phyloP scores from a whole-genome alignment of 1,140 invertebrate genomes.

The Heterodera schachtii region DNA sequence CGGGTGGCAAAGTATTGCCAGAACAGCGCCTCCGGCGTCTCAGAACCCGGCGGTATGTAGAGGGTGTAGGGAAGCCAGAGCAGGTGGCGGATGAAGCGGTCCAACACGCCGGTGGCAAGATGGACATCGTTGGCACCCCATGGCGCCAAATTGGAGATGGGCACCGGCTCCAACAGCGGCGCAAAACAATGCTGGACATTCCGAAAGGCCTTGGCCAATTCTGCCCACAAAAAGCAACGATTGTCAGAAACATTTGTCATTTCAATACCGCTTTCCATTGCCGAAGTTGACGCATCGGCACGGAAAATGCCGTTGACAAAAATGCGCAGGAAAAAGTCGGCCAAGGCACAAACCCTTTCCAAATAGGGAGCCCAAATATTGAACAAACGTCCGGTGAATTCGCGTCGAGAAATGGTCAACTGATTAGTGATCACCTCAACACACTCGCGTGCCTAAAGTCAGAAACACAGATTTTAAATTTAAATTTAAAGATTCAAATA shows the following conservation, averaged over 20 bases:
- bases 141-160: constrained; percentile 30
- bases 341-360: constrained; percentile 32
- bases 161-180: constrained; percentile 46
- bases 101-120: constrained; percentile 34
- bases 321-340: constrained; percentile 46
- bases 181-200: constrained; percentile 22
- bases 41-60: constrained; percentile 46
- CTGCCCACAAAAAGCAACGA: constrained; percentile 15
- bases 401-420: constrained; percentile 40
- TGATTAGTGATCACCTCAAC: constrained; percentile 37
- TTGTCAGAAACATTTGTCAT: constrained; percentile 17
- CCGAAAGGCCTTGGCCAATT: constrained; percentile 23
- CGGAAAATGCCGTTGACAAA: constrained; percentile 35
- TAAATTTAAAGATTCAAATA: constrained; percentile 3
- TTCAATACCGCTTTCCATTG: constrained; percentile 44
- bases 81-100: constrained; percentile 40
- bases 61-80: constrained; percentile 49
- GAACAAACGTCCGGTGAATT: constrained; percentile 39
- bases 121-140: constrained; percentile 36
- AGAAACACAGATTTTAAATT: background rate
- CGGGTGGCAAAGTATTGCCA: constrained; percentile 44
- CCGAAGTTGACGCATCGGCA: constrained; percentile 29
- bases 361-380: constrained; percentile 47
- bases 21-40: constrained; percentile 44
- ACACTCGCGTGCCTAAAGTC: constrained; percentile 40